Conservation (phyloP, 1,140 invertebrate genomes). For the Leptinotarsa lineolata region DNA sequence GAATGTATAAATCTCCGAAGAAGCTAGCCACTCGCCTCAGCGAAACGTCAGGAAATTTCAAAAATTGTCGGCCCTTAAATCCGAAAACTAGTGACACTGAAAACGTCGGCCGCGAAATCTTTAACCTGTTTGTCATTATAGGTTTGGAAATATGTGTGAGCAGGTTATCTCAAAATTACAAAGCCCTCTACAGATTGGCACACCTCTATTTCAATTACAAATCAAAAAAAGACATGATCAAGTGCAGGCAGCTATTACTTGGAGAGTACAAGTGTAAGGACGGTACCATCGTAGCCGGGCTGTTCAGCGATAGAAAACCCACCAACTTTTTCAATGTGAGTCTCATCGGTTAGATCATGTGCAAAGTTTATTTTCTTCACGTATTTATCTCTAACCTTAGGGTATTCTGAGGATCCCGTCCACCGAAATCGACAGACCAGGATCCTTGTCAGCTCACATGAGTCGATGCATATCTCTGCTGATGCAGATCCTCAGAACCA, state of each 20-base stretch:
- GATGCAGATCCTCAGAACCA: slow-evolving; percentile 78
- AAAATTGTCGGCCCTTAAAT: no score
- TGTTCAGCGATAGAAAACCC: slow-evolving; percentile 83
- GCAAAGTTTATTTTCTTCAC: neutral
- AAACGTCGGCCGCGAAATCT: no score
- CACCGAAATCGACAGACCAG: slow-evolving; percentile 87
- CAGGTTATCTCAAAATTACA: slow-evolving; percentile 90
- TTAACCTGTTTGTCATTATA: no score
- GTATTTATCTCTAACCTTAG: slow-evolving; percentile 53
- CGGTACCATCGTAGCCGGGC: slow-evolving; percentile 71
- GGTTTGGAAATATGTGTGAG: slow-evolving; percentile 83
- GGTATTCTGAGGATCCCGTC: slow-evolving; percentile 91
- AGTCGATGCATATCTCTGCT: slow-evolving; percentile 79
- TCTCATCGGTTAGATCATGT: slow-evolving; percentile 28
- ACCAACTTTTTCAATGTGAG: slow-evolving; percentile 89
- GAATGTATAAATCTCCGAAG: no score
- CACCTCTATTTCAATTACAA: slow-evolving; percentile 81
- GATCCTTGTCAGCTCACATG: slow-evolving; percentile 91
- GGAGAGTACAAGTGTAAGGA: slow-evolving; percentile 67
- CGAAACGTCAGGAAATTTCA: no score
- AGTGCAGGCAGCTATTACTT: slow-evolving; percentile 73
- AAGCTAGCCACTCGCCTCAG: no score
- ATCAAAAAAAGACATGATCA: slow-evolving; percentile 67
- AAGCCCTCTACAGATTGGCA: slow-evolving; percentile 84
- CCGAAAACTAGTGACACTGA: no score